Conservation (phyloP, 2,113 vertebrate genomes). For the Oceanites oceanicus region DNA sequence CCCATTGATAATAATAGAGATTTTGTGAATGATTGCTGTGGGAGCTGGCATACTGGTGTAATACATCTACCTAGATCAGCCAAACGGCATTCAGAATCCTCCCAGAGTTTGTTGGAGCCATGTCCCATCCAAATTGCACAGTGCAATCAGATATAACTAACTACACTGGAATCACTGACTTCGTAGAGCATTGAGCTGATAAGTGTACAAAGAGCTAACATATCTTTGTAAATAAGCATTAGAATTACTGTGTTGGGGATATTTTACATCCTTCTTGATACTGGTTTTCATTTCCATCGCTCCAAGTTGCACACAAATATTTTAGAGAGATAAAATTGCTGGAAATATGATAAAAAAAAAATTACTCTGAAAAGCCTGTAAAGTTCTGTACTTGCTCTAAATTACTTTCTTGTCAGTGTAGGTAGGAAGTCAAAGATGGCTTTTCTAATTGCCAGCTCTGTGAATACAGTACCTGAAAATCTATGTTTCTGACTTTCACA, state of each 20-base stretch:
- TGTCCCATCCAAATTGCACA: neutral
- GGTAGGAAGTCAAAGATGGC: neutral
- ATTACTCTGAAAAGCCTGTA: neutral
- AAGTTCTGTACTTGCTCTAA: neutral
- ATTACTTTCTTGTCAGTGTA: neutral
- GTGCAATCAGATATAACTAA: neutral
- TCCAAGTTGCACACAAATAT: neutral
- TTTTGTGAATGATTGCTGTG: neutral
- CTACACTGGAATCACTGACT: neutral
- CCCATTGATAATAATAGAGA: neutral
- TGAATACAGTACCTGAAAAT: neutral
- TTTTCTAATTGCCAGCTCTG: constrained; percentile 8
- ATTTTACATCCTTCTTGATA: neutral
- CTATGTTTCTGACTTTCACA: neutral
- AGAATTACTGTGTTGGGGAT: neutral
- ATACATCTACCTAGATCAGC: neutral
- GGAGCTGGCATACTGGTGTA: neutral
- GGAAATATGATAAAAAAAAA: neutral
- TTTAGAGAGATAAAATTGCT: neutral
- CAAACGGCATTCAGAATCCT: neutral
- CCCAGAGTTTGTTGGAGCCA: neutral
- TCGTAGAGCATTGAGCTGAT: neutral
- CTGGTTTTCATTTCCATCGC: neutral
- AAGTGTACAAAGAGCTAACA: neutral
- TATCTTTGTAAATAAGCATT: neutral